Base-by-base conservation (phyloP, 2,113 vertebrate genomes). In the Rhombomys opimus region DNA sequence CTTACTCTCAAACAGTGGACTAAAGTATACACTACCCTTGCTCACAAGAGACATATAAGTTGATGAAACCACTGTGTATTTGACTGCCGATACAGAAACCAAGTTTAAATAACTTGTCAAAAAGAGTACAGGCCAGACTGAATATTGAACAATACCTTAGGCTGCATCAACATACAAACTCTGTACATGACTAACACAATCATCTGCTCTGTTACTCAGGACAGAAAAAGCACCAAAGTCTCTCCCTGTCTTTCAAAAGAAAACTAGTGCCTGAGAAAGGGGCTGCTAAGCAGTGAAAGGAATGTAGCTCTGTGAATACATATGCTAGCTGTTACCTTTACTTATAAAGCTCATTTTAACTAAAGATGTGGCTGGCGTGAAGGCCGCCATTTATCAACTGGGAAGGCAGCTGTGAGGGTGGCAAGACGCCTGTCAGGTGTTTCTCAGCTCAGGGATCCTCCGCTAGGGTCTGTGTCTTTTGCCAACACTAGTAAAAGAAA, bases 91-190 rank as follows among this genome's bases (percentile, higher is more conserved):
- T 90, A 23, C 95, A 92, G 96, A 96, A 97, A 98, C 94, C 82
- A 94, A 78, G 92, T 89, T 97, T 95, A 97, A 97, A 96, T 97
- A 98, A 97, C 96, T 81, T 89, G 88, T 90, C 94, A 96, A 59
- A 1, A 97, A 96, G 94, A 96, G 90, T 89, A 91, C 30, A 93
- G 54, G 65, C 91, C 95, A 93, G 86, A 97, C n/a, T 95, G 96
- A 97, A 91, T 95, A 97, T 96, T 97, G 97, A 97, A 94, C 78
- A 97, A 96, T 77, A 90, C 84, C 95, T 97, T 52, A 73, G 52
- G 35, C 22, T 13, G n/a, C 80, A 77, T 87, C 92, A 90, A 73
- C 78, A 93, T 14, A 67, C 57, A 80, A 54, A 95, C 22, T 86
- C 63, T 91, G 50, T 2, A 85, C 13, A 35, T 2, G 63, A 15